phyloP scores from a whole-genome alignment of 2,797 vertebrate species.

The Pseudochirops cupreus region DNA sequence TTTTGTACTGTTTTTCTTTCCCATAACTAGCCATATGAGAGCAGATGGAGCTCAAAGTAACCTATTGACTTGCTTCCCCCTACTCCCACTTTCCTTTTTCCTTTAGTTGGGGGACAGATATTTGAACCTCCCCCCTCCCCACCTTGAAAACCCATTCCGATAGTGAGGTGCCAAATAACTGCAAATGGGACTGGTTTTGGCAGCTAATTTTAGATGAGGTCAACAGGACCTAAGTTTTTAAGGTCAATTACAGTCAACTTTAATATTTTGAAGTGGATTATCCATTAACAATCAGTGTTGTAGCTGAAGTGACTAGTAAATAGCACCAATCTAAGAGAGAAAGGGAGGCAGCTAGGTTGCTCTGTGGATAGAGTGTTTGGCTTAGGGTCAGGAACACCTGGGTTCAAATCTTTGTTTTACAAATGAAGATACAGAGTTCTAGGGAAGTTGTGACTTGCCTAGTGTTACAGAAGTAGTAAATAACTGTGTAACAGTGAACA shows the following conservation, averaged over 20 bases:
- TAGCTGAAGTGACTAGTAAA: neutral
- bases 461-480: no score
- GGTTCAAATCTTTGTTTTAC: neutral
- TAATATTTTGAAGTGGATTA: neutral
- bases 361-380: neutral
- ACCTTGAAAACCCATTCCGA: slow-evolving; percentile 29
- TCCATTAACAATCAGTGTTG: neutral
- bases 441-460: no score
- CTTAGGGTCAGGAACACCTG: neutral
- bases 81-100: slow-evolving; percentile 19
- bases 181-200: neutral
- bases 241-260: neutral
- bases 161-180: neutral
- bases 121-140: slow-evolving; percentile 24
- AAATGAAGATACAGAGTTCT: no score
- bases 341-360: neutral
- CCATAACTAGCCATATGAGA: slow-evolving; percentile 41
- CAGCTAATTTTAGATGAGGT: neutral
- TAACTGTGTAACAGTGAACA: neutral
- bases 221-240: neutral
- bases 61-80: slow-evolving; percentile 15
- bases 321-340: neutral
- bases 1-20: slow-evolving; percentile 48
- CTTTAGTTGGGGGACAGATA: neutral
- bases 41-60: slow-evolving; percentile 36